Evolutionary conservation across 2,113 vertebrate species (phyloP).

Genomic region (Neolamprologus sp.): DNA sequence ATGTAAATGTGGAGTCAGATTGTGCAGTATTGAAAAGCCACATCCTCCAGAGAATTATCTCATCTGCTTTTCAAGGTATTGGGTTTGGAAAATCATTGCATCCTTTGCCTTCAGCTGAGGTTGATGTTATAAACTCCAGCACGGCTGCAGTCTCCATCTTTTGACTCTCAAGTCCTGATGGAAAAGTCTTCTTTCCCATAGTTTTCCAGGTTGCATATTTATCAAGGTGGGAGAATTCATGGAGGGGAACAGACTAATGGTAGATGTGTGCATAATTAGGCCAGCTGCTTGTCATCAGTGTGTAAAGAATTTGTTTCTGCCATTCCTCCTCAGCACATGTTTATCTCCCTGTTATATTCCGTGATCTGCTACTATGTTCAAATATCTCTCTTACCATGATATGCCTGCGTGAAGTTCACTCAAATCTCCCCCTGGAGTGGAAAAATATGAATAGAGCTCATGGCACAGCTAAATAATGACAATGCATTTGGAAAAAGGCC

Average conservation of each 20-base stretch:
- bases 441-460: neutral
- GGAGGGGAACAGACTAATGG: neutral
- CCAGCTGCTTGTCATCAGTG: neutral
- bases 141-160: conserved; percentile 15
- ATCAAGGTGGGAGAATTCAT: neutral
- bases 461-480: neutral
- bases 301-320: neutral
- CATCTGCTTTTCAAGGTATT: neutral
- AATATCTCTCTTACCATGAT: neutral
- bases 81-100: neutral
- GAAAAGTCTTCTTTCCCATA: neutral
- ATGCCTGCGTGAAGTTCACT: neutral
- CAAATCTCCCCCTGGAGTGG: neutral
- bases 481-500: neutral
- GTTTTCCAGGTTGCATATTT: neutral
- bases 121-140: neutral
- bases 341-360: neutral
- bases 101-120: neutral
- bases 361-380: neutral
- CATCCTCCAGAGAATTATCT: neutral
- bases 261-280: neutral
- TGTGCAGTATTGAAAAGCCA: neutral
- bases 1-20: neutral
- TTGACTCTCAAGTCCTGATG: neutral
- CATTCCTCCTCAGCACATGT: neutral